Evolutionary conservation across 2,888 invertebrate genomes (phyloP), one percentile per base, ranked within the genome.

Genomic region (Meloe dianella): DNA sequence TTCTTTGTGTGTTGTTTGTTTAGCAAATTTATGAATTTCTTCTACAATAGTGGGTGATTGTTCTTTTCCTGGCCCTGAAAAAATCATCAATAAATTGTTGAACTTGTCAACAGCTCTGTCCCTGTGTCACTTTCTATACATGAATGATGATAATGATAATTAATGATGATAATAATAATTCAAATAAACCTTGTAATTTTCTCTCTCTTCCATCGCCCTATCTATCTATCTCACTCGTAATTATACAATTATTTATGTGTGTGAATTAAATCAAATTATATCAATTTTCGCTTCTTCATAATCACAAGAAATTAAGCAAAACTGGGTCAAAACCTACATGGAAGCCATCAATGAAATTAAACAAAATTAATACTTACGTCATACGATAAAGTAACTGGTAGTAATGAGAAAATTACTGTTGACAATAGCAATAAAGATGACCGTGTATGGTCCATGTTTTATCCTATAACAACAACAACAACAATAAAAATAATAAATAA

Each of bases 41-140:
- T n/a, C n/a, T n/a, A n/a, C n/a, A 41, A 41, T 17, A 41, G 17
- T 41, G 17, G 41, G 17, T n/a, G 10, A n/a, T 41, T n/a, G n/a
- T 41, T 41, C 5, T 10, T 27, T 54, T 54, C 54, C 27, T n/a
- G 27, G 27, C 27, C 54, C 12, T 54, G 54, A 27, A 54, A n/a
- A n/a, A 27, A 22, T 10, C 10, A 17, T 47, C 24, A n/a, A 60
- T 22, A 59, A 12, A 20, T 6, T 12, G 17, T 29, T 57, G 8
- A 58, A 32, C 20, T 32, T 35, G 24, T 30, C 38, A 20, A 32
- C 60, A 38, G 12, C 22, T 35, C 22, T 35, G 60, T 35, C 60
- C 60, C 38, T 27, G 60, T 60, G 20, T 60, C 41, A 35, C 10
- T 60, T 60, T 38, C 60, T 35, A 60, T 60, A 38, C 14, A 35